Evolutionary conservation across 2,797 vertebrate species (phyloP), one percentile per base, ranked within the genome.

Genomic region (Coregonus ussuriensis): DNA sequence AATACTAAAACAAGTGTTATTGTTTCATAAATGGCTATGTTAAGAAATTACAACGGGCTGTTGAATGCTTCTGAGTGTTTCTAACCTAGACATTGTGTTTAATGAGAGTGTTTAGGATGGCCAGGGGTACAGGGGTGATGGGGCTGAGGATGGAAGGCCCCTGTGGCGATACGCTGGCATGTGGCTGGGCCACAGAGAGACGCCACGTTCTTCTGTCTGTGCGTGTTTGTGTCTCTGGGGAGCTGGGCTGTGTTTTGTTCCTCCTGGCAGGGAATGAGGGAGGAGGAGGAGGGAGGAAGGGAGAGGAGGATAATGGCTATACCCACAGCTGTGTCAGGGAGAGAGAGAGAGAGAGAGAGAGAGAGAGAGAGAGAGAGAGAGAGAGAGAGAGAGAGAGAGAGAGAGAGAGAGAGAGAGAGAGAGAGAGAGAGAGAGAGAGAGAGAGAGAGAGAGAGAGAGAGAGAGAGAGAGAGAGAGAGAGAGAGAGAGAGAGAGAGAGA

Each of bases 251-350:
- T 59, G 74, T 74, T 83, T 67, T 69, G 74, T 80, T 71, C 84
- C 71, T 47, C 77, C 66, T 53, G 7, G 15, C 59, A 18, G 37
- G 29, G 29, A 33, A 14, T 11, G 29, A 47, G 41, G 41, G 41
- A 11, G 41, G 41, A 11, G 7, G 25, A 25, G 25, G 41, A 47
- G 41, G 7, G 41, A 2, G 41, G 9, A 2, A 41, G 41, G 41
- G 41, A 41, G 41, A 1, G 41, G 21, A 11, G 21, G 63, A 73
- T 80, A 91, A 89, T 86, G 80, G 88, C 84, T 75, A 78, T 83
- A 83, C 86, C 79, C 74, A 83, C 74, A 85, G 82, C 72, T 66
- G 1, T 41, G 37, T 25, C 41, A 9, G 41, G 41, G 25, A 41
- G 7, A 41, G 41, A 41, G 3, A 35, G 4, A 35, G 33, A 4